Base-by-base conservation (phyloP, 2,797 vertebrate genomes). In the Melanotaenia nigrans region DNA sequence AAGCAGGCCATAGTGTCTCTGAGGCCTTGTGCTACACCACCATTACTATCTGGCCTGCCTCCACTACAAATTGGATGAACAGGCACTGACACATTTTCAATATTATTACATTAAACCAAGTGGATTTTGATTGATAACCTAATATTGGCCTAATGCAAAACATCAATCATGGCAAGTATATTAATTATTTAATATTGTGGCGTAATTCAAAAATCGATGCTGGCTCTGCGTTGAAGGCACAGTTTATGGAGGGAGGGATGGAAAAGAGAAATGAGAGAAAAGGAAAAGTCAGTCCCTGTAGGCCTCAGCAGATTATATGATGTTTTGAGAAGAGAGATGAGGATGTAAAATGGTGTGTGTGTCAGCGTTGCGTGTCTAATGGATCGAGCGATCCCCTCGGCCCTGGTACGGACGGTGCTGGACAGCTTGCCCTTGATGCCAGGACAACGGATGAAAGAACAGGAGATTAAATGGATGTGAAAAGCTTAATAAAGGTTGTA, bases 151-250 rank as follows among this genome's bases (percentile, higher is more conserved):
- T 98, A 98, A 99, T 98, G 96, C 96, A 98, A 97, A 97, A 92
- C 97, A 99, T 99, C 97, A 97, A 98, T 99, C 97, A 98, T 92
- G 94, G 97, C 96, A 94, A 98, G 96, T 99, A 97, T 99, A 99
- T 99, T 98, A 99, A 99, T 99, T 99, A 99, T 99, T 99, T 98
- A 99, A 99, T 99, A 99, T 98, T 95, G 95, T 96, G 95, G 96
- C 93, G 95, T 99, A 99, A 99, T 98, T 97, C 96, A 97, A 95
- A 97, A 97, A 98, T 99, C 97, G 81, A 99, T 99, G 96, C 92
- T 61, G 85, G 85, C 73, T 79, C 81, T 80, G 82, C 57, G 71
- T 85, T 83, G 83, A 85, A 89, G 84, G 79, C 77, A 75, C 72
- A 28, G 73, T 57, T 75, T 74, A 66, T 13, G 61, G 77, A 78